A percentile compares a stretch with the other conserved stretches of the same genome.
Conservation (phyloP, 1,140 invertebrate genomes). For the Goniozus legneri region DNA sequence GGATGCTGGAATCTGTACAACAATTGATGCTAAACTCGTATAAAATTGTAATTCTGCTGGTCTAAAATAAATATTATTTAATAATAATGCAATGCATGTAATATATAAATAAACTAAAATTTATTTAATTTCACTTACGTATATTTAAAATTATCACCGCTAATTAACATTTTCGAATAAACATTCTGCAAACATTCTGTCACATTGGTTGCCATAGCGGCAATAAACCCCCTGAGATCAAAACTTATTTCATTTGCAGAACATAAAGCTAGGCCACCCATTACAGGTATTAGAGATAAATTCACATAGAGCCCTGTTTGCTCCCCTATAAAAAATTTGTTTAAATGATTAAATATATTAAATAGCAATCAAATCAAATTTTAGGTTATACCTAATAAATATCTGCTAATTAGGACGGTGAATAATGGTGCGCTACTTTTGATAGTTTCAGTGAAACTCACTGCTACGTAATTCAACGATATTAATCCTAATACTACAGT, state of each 20-base stretch:
- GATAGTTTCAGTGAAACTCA: conserved; percentile 84
- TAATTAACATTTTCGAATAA: conserved; percentile 79
- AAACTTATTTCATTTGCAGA: conserved; percentile 81
- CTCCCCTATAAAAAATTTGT: conserved; percentile 58
- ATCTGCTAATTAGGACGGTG: conserved; percentile 74
- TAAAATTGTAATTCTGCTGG: conserved; percentile 84
- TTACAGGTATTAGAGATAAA: conserved; percentile 79
- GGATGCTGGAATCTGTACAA: conserved; percentile 76
- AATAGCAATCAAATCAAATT: neutral
- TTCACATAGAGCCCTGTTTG: conserved; percentile 73
- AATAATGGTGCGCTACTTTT: conserved; percentile 84
- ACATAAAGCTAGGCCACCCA: conserved; percentile 79
- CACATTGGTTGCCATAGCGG: conserved; percentile 77
- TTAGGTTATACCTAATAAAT: conserved; percentile 61
- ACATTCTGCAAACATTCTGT: conserved; percentile 87
- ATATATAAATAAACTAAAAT: conserved; percentile 11
- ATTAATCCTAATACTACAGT: conserved; percentile 75
- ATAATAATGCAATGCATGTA: neutral
- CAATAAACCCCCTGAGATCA: conserved; percentile 71
- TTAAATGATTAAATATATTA: conserved; percentile 1
- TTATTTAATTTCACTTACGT: conserved; percentile 60
- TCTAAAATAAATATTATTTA: conserved; percentile 47
- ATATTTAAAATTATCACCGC: conserved; percentile 74
- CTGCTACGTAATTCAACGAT: conserved; percentile 79
- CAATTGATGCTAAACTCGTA: conserved; percentile 73